These are phyloP conservation scores for Plebejus argus DNA, from an alignment of 2,888 invertebrate species.

Conservation along the genomic window DNA sequence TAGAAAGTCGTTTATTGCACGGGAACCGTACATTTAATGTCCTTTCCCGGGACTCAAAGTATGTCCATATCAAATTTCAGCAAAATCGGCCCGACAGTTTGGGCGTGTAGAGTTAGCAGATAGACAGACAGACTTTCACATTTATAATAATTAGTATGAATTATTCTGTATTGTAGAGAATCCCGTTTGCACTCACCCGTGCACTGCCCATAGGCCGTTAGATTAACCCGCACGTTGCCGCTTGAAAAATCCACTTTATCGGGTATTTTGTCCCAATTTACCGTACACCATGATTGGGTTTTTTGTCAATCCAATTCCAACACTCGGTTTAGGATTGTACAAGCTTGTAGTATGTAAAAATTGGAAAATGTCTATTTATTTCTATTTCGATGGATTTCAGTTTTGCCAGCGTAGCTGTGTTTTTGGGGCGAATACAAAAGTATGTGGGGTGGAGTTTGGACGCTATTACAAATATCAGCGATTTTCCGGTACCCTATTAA, in stretches of 20 bases:
- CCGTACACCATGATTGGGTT: slow-evolving; percentile 32
- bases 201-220: slow-evolving; percentile 29
- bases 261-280: slow-evolving; percentile 34
- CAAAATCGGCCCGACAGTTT: too few relatives aligned
- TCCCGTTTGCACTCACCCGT: background rate
- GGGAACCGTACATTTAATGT: too few relatives aligned
- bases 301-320: slow-evolving; percentile 34
- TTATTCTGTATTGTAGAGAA: too few relatives aligned
- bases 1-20: too few relatives aligned
- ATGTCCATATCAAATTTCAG: too few relatives aligned
- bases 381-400: slow-evolving; percentile 2
- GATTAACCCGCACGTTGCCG: slow-evolving; percentile 34
- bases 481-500: too few relatives aligned
- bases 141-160: too few relatives aligned
- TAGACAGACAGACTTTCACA: too few relatives aligned
- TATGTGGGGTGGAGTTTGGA: background rate
- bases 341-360: slow-evolving; percentile 26
- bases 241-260: slow-evolving; percentile 32
- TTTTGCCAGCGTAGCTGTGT: background rate
- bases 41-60: too few relatives aligned
- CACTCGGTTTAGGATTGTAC: slow-evolving; percentile 31
- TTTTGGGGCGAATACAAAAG: background rate
- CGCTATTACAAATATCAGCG: too few relatives aligned
- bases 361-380: slow-evolving; percentile 31
- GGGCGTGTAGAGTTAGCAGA: too few relatives aligned